Conservation (phyloP, 53 echinoderm and acorn worm species). For the Holothuria scabra region DNA sequence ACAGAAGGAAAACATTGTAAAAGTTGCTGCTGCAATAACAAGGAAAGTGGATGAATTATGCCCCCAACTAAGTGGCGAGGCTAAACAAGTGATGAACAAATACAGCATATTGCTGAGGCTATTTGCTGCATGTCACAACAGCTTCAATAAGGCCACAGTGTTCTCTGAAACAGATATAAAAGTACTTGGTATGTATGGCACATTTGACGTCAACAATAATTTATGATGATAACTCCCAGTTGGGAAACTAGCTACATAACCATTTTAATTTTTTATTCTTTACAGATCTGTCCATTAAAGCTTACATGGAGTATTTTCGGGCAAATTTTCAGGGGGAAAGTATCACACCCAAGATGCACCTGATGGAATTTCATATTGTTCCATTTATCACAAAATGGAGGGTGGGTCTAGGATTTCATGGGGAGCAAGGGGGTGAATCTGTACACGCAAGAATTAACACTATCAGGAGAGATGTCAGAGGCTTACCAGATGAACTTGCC, state of each 20-base stretch:
- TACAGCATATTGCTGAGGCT: not conserved
- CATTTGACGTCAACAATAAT: not conserved
- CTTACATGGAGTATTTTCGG: not conserved
- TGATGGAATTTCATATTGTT: not conserved
- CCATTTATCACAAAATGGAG: not conserved
- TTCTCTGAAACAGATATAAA: not conserved
- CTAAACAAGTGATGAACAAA: not conserved
- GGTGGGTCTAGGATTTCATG: conserved; percentile 10
- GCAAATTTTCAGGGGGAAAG: conserved; percentile 12
- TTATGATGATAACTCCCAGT: not conserved
- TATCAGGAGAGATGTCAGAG: not conserved
- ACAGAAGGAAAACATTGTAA: conserved; percentile 5
- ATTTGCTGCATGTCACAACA: not conserved
- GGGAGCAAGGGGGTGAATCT: conserved; percentile 27
- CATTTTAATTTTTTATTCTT: not conserved
- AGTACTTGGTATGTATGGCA: not conserved
- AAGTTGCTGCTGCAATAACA: not conserved
- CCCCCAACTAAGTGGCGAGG: not conserved
- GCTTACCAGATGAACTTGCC: not conserved
- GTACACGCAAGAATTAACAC: conserved; percentile 20
- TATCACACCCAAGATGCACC: conserved; percentile 2
- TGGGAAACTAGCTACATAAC: not conserved
- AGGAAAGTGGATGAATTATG: not conserved
- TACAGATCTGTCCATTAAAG: not conserved
- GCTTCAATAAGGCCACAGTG: not conserved